Evolutionary conservation across 1,140 invertebrate species (phyloP), one percentile per base, ranked within the genome.

Genomic region (Brachionus rubens): DNA sequence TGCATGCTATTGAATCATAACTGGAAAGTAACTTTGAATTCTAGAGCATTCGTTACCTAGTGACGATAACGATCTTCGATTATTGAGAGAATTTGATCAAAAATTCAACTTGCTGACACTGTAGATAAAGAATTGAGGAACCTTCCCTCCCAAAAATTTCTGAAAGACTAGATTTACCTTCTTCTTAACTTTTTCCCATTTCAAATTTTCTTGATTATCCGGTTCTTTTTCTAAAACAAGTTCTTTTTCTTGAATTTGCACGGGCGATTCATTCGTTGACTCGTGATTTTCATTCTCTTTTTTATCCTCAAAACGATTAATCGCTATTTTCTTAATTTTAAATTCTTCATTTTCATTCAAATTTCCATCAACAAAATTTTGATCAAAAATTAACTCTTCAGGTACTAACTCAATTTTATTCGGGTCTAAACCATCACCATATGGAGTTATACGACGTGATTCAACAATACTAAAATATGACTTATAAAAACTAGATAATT

Each of bases 161-260:
- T n/a, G n/a, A n/a, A n/a, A n/a, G n/a, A n/a, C n/a, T n/a, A n/a
- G n/a, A 33, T n/a, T 59, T 21, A 36, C 54, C 28, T 59, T 59
- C 36, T 59, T 59, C 36, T 59, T 59, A 7, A 59, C 54, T 59
- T 59, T 59, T 59, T 59, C 54, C 54, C 54, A 59, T 36, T 59
- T 59, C 5, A 59, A 33, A 16, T 36, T 59, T n/a, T 59, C 54
- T 16, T 59, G 28, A 19, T 33, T 59, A 4, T 28, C 7, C 33
- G 33, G 33, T 33, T 40, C 3, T 19, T 40, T 16, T 10, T 21
- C 30, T 36, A 5, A 3, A 36, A 36, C 9, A 5, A 5, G 4
- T 33, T 19, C 0, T 6, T 7, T 36, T 36, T 36, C 19, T 14
- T 26, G 28, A 59, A 16, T 10, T 21, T 59, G 7, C 0, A 19